Evolutionary conservation across 2,888 invertebrate species (phyloP).

Genomic region (Dioctria linearis): DNA sequence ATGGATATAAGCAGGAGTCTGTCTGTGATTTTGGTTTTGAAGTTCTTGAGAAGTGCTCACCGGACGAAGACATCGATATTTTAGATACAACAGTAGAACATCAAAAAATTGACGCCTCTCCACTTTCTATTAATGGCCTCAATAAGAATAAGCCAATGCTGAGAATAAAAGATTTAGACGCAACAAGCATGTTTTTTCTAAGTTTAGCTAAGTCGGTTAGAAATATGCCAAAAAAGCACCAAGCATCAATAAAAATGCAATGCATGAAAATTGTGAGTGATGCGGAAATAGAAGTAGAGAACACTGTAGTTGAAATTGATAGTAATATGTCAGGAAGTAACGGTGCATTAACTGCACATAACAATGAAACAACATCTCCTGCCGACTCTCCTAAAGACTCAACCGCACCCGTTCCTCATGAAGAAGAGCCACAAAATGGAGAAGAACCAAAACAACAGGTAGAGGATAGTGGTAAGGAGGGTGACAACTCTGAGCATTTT

Average conservation of each 20-base stretch:
- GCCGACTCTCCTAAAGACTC: background rate
- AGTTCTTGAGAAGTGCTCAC: constrained; percentile 55
- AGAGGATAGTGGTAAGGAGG: constrained; percentile 54
- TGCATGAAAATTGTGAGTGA: constrained; percentile 70
- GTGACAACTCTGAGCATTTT: constrained; percentile 68
- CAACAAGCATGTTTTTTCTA: constrained; percentile 68
- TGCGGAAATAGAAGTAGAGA: constrained; percentile 69
- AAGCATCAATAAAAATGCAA: constrained; percentile 69
- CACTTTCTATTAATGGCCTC: background rate
- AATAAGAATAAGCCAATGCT: constrained; percentile 59
- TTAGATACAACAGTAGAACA: constrained; percentile 25
- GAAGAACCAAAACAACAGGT: constrained; percentile 18
- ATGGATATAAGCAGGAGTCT: constrained; percentile 32
- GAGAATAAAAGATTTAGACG: constrained; percentile 69
- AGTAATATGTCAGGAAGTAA: constrained; percentile 44
- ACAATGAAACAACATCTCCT: background rate
- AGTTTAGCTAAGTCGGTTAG: constrained; percentile 69
- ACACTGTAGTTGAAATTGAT: constrained; percentile 53
- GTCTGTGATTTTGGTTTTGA: constrained; percentile 55
- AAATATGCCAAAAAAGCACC: constrained; percentile 69
- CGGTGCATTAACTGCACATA: constrained; percentile 20
- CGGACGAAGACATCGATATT: constrained; percentile 47
- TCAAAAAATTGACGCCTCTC: constrained; percentile 1
- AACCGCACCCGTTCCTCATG: constrained; percentile 15
- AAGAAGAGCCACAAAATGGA: constrained; percentile 44